phyloP scores from a whole-genome alignment of 2,113 vertebrate genomes.

The Toxostoma redivivum region DNA sequence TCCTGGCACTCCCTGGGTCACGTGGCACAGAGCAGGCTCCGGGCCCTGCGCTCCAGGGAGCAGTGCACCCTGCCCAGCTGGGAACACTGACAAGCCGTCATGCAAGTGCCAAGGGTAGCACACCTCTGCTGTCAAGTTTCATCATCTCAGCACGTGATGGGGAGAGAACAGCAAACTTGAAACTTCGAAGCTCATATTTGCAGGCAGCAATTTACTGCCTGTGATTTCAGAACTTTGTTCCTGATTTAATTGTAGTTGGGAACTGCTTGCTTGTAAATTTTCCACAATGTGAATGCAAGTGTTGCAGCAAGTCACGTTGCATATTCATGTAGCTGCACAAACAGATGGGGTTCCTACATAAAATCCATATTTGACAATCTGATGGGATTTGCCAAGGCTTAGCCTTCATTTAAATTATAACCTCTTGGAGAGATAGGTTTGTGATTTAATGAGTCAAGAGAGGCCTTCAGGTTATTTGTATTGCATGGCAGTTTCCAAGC shows the following conservation, averaged over 20 bases:
- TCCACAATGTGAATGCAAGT: conserved; percentile 12
- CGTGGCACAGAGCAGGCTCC: not conserved
- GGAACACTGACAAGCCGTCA: accelerated
- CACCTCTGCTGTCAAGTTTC: not conserved
- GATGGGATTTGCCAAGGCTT: conserved; percentile 42
- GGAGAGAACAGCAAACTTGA: not conserved
- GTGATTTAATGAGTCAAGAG: conserved; percentile 4
- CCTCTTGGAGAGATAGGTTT: not conserved
- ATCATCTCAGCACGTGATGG: not conserved
- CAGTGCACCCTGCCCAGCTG: not conserved
- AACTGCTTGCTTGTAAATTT: conserved; percentile 31
- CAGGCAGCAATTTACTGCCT: not conserved
- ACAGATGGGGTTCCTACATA: conserved; percentile 57
- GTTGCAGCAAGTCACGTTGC: conserved; percentile 35
- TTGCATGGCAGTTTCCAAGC: not conserved
- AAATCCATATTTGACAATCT: conserved; percentile 48
- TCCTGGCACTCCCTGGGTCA: accelerated
- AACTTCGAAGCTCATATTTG: accelerated
- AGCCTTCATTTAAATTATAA: conserved; percentile 49
- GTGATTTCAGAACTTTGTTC: conserved; percentile 10
- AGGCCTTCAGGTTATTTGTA: not conserved
- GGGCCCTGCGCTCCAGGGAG: accelerated
- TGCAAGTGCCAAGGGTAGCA: not conserved
- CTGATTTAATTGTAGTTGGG: not conserved
- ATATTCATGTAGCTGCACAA: conserved; percentile 42